These are phyloP conservation scores for Cistogaster globosa DNA, from an alignment of 2,888 invertebrate species.

Conservation along the genomic window DNA sequence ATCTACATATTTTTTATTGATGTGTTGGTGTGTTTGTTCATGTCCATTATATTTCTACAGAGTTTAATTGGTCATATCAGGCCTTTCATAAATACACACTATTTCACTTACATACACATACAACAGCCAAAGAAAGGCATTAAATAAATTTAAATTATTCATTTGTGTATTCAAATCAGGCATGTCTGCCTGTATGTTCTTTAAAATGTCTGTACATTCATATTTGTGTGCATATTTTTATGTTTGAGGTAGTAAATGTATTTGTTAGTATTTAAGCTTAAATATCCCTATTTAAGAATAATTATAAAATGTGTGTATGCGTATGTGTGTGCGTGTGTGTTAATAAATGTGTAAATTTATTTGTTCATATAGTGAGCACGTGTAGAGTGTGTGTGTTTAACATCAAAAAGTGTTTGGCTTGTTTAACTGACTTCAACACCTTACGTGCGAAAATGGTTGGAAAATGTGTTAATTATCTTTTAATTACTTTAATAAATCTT, in stretches of 20 bases:
- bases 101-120: not conserved
- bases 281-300: conserved; percentile 25
- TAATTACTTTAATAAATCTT: conserved; percentile 70
- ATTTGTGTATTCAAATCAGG: conserved; percentile 16
- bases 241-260: not conserved
- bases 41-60: conserved; percentile 47
- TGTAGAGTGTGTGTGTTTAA: conserved; percentile 41
- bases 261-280: conserved; percentile 35
- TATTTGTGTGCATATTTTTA: not conserved
- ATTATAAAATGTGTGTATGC: not conserved
- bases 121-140: not conserved
- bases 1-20: too few relatives aligned
- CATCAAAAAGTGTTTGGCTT: conserved; percentile 60
- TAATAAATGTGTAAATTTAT: conserved; percentile 2
- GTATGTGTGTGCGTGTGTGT: conserved; percentile 7
- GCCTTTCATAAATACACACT: conserved; percentile 12
- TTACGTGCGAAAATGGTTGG: conserved; percentile 69
- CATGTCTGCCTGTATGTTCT: not conserved
- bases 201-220: not conserved
- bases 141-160: conserved; percentile 43
- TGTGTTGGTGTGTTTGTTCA: conserved; percentile 19
- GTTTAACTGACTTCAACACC: conserved; percentile 71
- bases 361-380: conserved; percentile 20
- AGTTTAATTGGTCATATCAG: conserved; percentile 60
- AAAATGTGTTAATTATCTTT: conserved; percentile 71